Base-by-base conservation (phyloP, 2,113 vertebrate genomes). In the Tenebrosternarchus preto region DNA sequence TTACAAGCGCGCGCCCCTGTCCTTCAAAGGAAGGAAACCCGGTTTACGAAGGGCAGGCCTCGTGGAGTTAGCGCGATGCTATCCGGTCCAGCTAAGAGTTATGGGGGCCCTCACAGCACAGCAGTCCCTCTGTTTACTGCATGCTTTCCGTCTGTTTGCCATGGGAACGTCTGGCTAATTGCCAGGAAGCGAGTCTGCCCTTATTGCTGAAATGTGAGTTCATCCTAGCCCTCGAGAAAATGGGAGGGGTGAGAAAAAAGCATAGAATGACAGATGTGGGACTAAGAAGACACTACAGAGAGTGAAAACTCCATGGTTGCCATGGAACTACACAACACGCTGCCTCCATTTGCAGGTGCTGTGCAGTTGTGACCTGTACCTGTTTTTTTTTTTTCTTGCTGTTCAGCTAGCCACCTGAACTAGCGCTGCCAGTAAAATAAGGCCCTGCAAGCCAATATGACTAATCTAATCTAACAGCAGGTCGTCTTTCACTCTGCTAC, bases 101-200 rank as follows among this genome's bases (percentile, higher is more conserved):
- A 90, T 83, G 71, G 69, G 50, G 77, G 64, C 77, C 29, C 82
- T 78, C 76, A 60, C 46, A 39, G 68, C 19, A 46, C 61, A 77
- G 80, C 22, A 83, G 64, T 50, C 81, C 81, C 71, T 33, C 73
- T 84, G 77, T 86, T 88, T 86, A 88, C 89, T 76, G 81, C 70
- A 66, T 5, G 43, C 56, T 63, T 75, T 74, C 73, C 84, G 72
- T 67, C 24, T 61, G 57, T 69, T 75, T 70, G 55, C 64, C 77
- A 78, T 83, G 88, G 85, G 85, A 91, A 86, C 85, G 81, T 87
- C 87, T 88, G 50, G 61, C 69, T 85, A 76, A 82, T 88, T 79
- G 70, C 82, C 83, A 82, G 85, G 77, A 86, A 89, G 88, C 89
- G 82, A 17, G 27, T 83, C 17, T 27, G 82, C 4, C 29, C 73